Evolutionary conservation across 2,797 vertebrate genomes (phyloP), one percentile per base, ranked within the genome.

Genomic region (Dipus sagitta): DNA sequence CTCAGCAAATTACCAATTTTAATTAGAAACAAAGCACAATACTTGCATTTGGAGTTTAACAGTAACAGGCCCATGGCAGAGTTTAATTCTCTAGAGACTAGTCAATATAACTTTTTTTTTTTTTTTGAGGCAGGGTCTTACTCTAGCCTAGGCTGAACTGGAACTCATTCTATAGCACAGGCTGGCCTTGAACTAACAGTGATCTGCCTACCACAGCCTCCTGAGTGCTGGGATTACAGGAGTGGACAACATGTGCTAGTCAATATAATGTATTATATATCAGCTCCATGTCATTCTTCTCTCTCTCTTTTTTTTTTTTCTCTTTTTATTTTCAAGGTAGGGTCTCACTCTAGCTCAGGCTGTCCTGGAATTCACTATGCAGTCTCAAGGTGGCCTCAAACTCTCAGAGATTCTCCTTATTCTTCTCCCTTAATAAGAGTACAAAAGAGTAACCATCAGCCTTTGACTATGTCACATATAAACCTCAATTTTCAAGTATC

Each of bases 401-500:
- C 38, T 38, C 38, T 38, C 38, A 38, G 38, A 38, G 38, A 38
- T 38, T 6, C 38, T 38, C 38, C 38, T 38, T 38, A 38, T 38
- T 38, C 38, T 38, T 38, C 70, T 42, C n/a, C 42, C 76, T 42
- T 86, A 83, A 86, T 83, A n/a, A 72, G 30, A 86, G 72, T 65
- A 71, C 54, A 84, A 83, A 92, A 90, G 4, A 86, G 28, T 86
- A 92, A 15, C 18, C 24, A 42, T 82, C 32, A 90, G 54, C 13
- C 70, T 93, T 90, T 71, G 42, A 77, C 86, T 54, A 72, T 72
- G 30, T 92, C 15, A 81, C 38, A 86, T 64, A 86, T 77, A 90
- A 77, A 80, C n/a, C 62, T 81, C 10, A 6, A 84, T 74, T 92
- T 94, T 52, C 34, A 82, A 81, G 79, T 74, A 85, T 67, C 21